phyloP scores from a whole-genome alignment of 2,113 vertebrate species.

The Junco hyemalis region DNA sequence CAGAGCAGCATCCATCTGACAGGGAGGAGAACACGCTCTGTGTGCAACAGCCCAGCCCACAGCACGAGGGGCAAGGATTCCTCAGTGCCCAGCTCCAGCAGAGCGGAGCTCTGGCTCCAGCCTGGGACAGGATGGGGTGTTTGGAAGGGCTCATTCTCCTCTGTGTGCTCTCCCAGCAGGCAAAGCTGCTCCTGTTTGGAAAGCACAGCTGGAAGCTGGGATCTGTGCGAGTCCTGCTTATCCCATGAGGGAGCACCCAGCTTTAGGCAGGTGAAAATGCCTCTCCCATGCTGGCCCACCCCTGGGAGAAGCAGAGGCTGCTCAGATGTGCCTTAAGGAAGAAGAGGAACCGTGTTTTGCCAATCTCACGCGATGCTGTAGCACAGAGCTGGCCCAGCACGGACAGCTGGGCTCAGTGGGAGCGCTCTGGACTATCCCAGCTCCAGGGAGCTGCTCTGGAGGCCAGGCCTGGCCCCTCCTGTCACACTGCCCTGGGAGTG shows the following conservation, averaged over 20 bases:
- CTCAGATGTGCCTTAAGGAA: background rate
- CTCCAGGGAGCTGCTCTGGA: background rate
- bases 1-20: constrained; percentile 70
- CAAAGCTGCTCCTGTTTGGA: constrained; percentile 16
- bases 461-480: background rate
- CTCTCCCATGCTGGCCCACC: constrained; percentile 9
- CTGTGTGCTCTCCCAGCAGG: background rate
- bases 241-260: constrained; percentile 41
- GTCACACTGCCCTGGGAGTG: background rate
- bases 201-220: constrained; percentile 1
- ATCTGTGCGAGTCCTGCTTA: background rate
- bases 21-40: background rate
- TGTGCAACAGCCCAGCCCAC: constrained; percentile 22
- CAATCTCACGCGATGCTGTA: background rate
- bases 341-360: background rate
- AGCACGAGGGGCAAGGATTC: background rate
- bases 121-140: background rate
- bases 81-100: background rate
- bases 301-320: background rate
- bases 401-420: constrained; percentile 55
- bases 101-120: background rate
- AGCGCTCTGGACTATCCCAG: background rate
- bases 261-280: constrained; percentile 36
- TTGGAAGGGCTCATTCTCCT: background rate
- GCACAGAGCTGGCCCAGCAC: background rate